Base-by-base conservation (phyloP, 2,888 invertebrate species). In the Ditula angustiorana region DNA sequence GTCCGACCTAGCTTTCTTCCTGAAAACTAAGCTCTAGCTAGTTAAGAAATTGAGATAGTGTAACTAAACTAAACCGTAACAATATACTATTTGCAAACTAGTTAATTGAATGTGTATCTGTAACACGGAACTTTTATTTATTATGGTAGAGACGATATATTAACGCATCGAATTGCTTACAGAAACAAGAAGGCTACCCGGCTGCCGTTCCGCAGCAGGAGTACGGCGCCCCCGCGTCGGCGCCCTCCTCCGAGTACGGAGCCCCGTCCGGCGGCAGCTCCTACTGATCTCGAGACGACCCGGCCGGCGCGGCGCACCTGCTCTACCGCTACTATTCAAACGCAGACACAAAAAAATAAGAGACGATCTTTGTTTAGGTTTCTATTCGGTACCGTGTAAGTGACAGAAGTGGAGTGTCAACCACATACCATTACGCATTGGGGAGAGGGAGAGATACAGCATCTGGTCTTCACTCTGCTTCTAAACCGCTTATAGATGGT, bases 101-200 rank as follows among this genome's bases (percentile, higher is more conserved):
- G n/a, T n/a, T n/a, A n/a, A n/a, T n/a, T n/a, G n/a, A n/a, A n/a
- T n/a, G n/a, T n/a, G n/a, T n/a, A n/a, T n/a, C n/a, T n/a, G n/a
- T n/a, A n/a, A n/a, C n/a, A n/a, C n/a, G n/a, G n/a, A n/a, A n/a
- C n/a, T n/a, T n/a, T n/a, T n/a, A n/a, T n/a, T n/a, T n/a, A n/a
- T n/a, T n/a, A n/a, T n/a, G n/a, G n/a, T n/a, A n/a, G n/a, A n/a
- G n/a, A n/a, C n/a, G n/a, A n/a, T n/a, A n/a, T n/a, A n/a, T 41
- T 41, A 41, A 41, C 19, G 24, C 26, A 5, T 53, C 52, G 52
- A 35, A 50, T 62, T 66, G 53, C 64, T 89, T 87, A 23, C 87
- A 94, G 94, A 94, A 94, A 86, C 94, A 94, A 87, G 94, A 94
- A 83, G 94, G 94, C 26, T 94, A 94, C 79, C 93, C 94, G 0